These are phyloP conservation scores for Manis javanica DNA, from an alignment of 2,797 vertebrate species.

Conservation along the genomic window DNA sequence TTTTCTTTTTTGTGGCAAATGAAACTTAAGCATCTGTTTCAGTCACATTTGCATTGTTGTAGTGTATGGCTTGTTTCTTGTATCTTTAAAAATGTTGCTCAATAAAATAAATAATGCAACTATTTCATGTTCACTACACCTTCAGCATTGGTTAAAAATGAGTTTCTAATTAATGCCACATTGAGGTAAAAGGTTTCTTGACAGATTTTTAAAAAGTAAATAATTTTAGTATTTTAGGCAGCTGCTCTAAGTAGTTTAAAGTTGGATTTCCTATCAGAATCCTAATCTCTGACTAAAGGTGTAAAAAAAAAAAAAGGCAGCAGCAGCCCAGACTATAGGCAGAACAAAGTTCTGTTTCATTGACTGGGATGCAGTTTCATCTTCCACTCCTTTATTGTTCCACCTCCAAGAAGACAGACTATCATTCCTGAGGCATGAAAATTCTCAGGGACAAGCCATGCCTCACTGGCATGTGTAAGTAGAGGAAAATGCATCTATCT, in stretches of 20 bases:
- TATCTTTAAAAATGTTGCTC: constrained; percentile 81
- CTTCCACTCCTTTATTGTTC: neutral
- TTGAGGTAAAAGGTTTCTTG: constrained; percentile 52
- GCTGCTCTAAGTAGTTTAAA: constrained; percentile 53
- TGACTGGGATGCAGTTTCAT: neutral
- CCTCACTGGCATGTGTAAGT: neutral
- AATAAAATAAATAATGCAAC: constrained; percentile 82
- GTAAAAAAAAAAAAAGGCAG: neutral
- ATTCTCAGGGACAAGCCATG: constrained; percentile 66
- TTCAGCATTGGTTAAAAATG: constrained; percentile 67
- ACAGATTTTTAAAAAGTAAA: neutral
- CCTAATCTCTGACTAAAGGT: neutral
- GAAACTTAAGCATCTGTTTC: constrained; percentile 76
- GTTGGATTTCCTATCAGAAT: constrained; percentile 18
- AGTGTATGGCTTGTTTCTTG: constrained; percentile 79
- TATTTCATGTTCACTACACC: constrained; percentile 81
- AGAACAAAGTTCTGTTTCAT: constrained; percentile 12
- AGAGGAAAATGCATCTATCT: neutral
- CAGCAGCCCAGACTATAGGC: neutral
- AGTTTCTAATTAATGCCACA: constrained; percentile 56
- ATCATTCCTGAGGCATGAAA: constrained; percentile 34
- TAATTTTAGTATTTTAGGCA: constrained; percentile 47
- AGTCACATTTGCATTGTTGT: constrained; percentile 81
- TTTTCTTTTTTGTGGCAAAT: constrained; percentile 82
- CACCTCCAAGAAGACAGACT: neutral